phyloP scores from a whole-genome alignment of 2,888 invertebrate genomes.

The Callimorpha dominula region DNA sequence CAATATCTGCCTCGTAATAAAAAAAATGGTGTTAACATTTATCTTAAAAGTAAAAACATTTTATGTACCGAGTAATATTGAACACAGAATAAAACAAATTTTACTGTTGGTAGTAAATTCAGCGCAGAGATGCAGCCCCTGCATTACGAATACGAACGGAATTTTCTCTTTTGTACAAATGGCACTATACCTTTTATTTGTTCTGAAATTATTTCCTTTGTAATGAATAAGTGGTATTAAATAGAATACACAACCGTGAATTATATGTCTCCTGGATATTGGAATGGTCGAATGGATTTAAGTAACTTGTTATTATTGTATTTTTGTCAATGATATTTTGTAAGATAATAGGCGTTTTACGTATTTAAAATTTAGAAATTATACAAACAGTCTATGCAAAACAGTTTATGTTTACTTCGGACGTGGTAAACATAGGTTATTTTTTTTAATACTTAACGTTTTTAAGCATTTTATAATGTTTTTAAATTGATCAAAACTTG shows the following conservation, averaged over 20 bases:
- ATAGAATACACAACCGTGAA: constrained; percentile 40
- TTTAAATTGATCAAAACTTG: neutral
- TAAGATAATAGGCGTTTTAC: neutral
- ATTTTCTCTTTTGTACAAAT: constrained; percentile 50
- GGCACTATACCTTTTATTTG: constrained; percentile 53
- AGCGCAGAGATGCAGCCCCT: constrained; percentile 23
- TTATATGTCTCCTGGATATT: constrained; percentile 17
- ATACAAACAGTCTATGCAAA: no score
- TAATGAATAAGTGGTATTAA: constrained; percentile 54
- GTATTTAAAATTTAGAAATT: neutral
- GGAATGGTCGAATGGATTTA: constrained; percentile 10
- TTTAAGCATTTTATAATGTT: neutral
- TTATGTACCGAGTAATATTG: constrained; percentile 13
- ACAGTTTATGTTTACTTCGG: neutral
- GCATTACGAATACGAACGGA: constrained; percentile 44
- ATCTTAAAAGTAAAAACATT: constrained; percentile 10
- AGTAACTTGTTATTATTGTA: neutral
- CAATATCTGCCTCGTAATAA: neutral
- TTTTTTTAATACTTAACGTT: neutral
- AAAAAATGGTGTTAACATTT: neutral
- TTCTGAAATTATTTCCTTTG: constrained; percentile 45
- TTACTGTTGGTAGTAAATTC: constrained; percentile 43
- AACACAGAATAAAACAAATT: constrained; percentile 30
- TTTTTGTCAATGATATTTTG: neutral
- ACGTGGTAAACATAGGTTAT: neutral